phyloP scores from a whole-genome alignment of 2,113 vertebrate species.

The Thamnophis sirtalis region DNA sequence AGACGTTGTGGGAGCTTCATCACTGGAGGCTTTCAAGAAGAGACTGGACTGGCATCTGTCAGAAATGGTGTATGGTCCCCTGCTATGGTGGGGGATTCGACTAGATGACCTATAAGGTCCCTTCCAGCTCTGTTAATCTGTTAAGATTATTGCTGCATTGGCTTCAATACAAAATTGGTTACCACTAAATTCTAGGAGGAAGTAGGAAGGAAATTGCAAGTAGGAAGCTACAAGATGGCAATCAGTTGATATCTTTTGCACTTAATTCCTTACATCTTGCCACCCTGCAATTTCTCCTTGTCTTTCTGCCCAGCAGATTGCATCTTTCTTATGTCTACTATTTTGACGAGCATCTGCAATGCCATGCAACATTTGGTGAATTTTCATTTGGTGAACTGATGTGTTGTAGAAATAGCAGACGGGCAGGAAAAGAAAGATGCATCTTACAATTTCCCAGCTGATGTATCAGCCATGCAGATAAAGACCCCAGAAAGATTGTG shows the following conservation, averaged over 20 bases:
- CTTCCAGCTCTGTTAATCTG: too few relatives aligned
- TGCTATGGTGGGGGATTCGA: too few relatives aligned
- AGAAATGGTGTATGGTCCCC: too few relatives aligned
- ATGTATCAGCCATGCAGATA: constrained; percentile 5
- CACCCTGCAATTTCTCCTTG: neutral
- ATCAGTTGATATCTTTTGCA: neutral
- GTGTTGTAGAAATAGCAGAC: constrained; percentile 28
- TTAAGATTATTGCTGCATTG: neutral
- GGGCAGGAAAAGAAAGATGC: neutral
- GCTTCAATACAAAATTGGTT: neutral
- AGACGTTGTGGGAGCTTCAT: too few relatives aligned
- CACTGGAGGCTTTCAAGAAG: too few relatives aligned
- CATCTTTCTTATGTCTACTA: neutral
- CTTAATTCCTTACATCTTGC: neutral
- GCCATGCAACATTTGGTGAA: neutral
- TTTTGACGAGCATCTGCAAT: neutral
- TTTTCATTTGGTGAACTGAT: neutral
- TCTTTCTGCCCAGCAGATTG: neutral
- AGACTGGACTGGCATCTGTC: too few relatives aligned
- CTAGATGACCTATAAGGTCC: too few relatives aligned
- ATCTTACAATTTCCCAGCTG: constrained; percentile 13
- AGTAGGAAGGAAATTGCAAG: neutral
- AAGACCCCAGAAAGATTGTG: constrained; percentile 20
- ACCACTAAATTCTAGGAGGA: neutral
- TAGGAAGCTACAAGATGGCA: neutral